Percentiles rank a stretch among this genome's conserved stretches.
phyloP scores from a whole-genome alignment of 2,113 vertebrate genomes.

The Hyperopisus bebe region DNA sequence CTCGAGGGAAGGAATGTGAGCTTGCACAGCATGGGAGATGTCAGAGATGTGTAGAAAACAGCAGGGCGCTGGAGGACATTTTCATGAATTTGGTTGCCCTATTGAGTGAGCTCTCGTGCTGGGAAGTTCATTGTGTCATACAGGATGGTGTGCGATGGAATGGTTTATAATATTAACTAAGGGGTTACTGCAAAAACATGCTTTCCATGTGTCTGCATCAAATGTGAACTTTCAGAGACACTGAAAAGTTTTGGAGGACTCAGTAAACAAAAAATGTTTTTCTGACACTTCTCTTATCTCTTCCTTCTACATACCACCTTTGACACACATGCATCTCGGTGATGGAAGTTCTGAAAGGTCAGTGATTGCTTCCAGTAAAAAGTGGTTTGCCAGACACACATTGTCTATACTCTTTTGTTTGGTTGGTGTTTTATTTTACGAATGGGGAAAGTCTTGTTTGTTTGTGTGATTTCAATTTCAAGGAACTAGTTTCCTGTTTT shows the following conservation, averaged over 20 bases:
- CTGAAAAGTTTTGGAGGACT: neutral
- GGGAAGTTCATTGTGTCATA: neutral
- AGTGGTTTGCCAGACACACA: neutral
- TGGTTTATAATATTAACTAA: neutral
- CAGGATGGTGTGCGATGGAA: neutral
- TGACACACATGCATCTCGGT: neutral
- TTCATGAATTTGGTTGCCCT: slow-evolving; percentile 6
- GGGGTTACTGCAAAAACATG: neutral
- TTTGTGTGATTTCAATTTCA: neutral
- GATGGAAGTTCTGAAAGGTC: neutral
- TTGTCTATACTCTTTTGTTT: neutral
- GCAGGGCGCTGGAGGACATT: neutral
- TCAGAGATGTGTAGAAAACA: neutral
- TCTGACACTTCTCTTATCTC: neutral
- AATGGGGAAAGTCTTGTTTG: neutral
- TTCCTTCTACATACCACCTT: neutral
- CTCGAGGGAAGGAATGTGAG: neutral
- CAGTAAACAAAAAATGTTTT: neutral
- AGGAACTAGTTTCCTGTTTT: neutral
- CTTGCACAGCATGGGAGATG: neutral
- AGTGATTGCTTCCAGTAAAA: neutral
- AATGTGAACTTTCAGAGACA: neutral
- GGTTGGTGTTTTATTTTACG: neutral
- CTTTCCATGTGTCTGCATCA: neutral
- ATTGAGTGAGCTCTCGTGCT: neutral